Percentiles rank a stretch among this genome's conserved stretches.
These are phyloP conservation scores for Drosophila trichaetosa DNA, from an alignment of 2,888 invertebrate species.

Conservation along the genomic window DNA sequence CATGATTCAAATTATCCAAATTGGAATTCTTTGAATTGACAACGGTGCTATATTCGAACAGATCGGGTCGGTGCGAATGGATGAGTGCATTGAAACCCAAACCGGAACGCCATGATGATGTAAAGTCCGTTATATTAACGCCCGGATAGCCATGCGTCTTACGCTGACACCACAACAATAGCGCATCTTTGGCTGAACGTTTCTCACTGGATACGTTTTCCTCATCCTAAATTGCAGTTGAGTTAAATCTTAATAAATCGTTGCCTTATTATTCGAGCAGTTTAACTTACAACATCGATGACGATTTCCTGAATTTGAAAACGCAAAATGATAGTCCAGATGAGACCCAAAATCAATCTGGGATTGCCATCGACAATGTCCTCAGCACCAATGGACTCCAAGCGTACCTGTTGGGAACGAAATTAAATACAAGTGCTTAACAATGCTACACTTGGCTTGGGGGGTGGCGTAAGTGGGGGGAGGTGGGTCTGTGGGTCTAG, in stretches of 20 bases:
- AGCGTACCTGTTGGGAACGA: conserved; percentile 89
- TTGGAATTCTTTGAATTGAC: conserved; percentile 90
- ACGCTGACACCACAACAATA: conserved; percentile 99
- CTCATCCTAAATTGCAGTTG: conserved; percentile 89
- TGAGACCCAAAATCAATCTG: conserved; percentile 97
- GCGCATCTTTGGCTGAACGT: conserved; percentile 99
- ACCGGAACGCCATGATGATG: conserved; percentile 97
- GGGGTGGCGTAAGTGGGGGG: background rate
- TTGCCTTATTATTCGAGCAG: background rate
- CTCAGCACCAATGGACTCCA: conserved; percentile 99
- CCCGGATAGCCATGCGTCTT: conserved; percentile 97
- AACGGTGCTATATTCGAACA: conserved; percentile 94
- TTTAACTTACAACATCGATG: conserved; percentile 93
- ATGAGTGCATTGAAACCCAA: conserved; percentile 99
- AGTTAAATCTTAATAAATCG: background rate
- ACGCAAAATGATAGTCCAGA: conserved; percentile 99
- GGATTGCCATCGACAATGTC: conserved; percentile 99
- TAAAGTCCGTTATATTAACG: conserved; percentile 95
- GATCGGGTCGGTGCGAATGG: conserved; percentile 98
- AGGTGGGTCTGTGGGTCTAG: background rate
- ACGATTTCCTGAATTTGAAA: conserved; percentile 99
- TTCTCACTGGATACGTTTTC: conserved; percentile 98
- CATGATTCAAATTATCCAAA: conserved; percentile 98
- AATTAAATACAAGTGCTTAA: conserved; percentile 40
- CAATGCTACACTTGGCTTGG: conserved; percentile 10